A percentile compares a stretch with the other conserved stretches of the same genome.
phyloP scores from a whole-genome alignment of 2,888 invertebrate species.

The Bellardia pandia region DNA sequence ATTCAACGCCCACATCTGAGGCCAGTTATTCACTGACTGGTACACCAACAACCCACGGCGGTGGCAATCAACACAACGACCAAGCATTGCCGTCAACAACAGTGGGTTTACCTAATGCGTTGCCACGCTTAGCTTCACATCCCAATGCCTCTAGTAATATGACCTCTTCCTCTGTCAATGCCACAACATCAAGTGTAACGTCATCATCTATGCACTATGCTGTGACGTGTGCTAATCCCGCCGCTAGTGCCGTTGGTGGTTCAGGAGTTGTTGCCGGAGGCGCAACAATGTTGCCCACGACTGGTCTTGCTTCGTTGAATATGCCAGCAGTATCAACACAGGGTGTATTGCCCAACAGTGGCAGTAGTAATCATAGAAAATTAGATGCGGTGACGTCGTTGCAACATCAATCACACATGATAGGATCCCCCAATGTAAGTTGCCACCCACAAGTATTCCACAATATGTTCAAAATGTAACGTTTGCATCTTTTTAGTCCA shows the following conservation, averaged over 20 bases:
- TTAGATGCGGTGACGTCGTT: conserved; percentile 73
- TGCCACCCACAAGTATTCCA: neutral
- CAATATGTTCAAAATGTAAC: neutral
- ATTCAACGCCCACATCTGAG: conserved; percentile 94
- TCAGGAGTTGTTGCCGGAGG: conserved; percentile 78
- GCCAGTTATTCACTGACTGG: conserved; percentile 87
- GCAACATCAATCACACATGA: conserved; percentile 76
- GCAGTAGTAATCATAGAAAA: conserved; percentile 76
- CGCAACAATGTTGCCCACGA: conserved; percentile 80
- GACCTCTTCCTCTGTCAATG: conserved; percentile 74
- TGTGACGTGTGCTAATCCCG: conserved; percentile 73
- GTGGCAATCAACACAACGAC: conserved; percentile 76
- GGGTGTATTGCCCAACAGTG: conserved; percentile 73
- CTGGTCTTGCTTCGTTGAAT: conserved; percentile 79
- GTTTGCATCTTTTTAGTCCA: conserved; percentile 74
- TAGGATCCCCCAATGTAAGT: conserved; percentile 75
- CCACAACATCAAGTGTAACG: conserved; percentile 70
- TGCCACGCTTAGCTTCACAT: conserved; percentile 85
- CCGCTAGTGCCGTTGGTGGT: conserved; percentile 63
- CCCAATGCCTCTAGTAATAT: conserved; percentile 79
- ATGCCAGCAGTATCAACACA: conserved; percentile 74
- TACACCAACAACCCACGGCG: conserved; percentile 82
- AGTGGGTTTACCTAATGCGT: conserved; percentile 84
- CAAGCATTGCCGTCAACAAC: conserved; percentile 77
- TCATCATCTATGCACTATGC: conserved; percentile 79